A percentile compares a stretch with the other conserved stretches of the same genome.
These are phyloP conservation scores for Drosophila leontia DNA, from an alignment of 1,140 invertebrate genomes.

Conservation along the genomic window DNA sequence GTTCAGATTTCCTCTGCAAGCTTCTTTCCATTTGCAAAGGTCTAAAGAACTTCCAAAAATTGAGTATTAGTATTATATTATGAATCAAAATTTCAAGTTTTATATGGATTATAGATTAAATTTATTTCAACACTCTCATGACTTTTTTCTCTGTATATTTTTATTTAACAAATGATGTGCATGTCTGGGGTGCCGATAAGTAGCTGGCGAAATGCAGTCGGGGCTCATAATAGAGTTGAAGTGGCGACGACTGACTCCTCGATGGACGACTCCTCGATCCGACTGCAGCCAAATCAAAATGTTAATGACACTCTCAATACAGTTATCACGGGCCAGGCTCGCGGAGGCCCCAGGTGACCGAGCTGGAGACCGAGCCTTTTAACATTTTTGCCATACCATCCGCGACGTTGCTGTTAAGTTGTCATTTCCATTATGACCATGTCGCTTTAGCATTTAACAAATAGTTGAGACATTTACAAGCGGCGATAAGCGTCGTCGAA, in stretches of 20 bases:
- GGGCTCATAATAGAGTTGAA: conserved; percentile 63
- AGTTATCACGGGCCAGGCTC: conserved; percentile 63
- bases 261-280: not conserved
- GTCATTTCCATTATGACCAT: conserved; percentile 84
- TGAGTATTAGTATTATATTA: not conserved
- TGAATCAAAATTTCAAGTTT: not conserved
- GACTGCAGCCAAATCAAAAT: conserved; percentile 77
- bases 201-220: conserved; percentile 45
- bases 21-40: not conserved
- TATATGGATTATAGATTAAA: too few species aligned
- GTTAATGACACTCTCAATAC: conserved; percentile 85
- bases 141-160: conserved; percentile 41
- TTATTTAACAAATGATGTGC: conserved; percentile 82
- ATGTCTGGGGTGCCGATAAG: conserved; percentile 67
- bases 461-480: conserved; percentile 85
- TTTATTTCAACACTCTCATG: not conserved
- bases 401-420: conserved; percentile 69
- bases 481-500: conserved; percentile 55
- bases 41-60: not conserved
- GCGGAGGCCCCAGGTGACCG: conserved; percentile 2
- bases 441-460: conserved; percentile 85
- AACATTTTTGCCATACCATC: conserved; percentile 69
- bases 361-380: conserved; percentile 65
- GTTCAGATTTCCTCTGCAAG: not conserved
- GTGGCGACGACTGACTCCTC: conserved; percentile 6